A percentile compares a stretch with the other conserved stretches of the same genome.
phyloP scores from a whole-genome alignment of 2,888 invertebrate species.

The Thumatha senex region DNA sequence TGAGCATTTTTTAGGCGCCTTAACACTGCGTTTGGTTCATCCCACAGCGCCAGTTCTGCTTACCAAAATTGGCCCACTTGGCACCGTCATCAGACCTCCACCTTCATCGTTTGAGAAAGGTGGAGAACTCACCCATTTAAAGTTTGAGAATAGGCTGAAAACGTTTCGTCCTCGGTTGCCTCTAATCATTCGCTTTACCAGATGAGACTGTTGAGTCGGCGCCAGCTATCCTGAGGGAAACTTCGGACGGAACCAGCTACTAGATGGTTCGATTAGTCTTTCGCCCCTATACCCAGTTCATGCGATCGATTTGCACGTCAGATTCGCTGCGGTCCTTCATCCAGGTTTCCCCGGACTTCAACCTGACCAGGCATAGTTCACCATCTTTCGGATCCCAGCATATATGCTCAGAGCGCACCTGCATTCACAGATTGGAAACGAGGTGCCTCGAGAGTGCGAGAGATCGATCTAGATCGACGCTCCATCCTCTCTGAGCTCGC shows the following conservation, averaged over 20 bases:
- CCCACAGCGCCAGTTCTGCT: slow-evolving; percentile 92
- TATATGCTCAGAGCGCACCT: slow-evolving; percentile 85
- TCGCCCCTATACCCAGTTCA: slow-evolving; percentile 89
- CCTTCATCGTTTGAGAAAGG: slow-evolving; percentile 83
- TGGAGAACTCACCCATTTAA: slow-evolving; percentile 88
- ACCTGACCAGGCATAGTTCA: slow-evolving; percentile 89
- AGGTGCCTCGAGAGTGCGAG: slow-evolving; percentile 84
- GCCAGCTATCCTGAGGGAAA: slow-evolving; percentile 90
- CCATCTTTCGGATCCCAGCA: slow-evolving; percentile 89
- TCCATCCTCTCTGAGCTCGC: slow-evolving; percentile 71
- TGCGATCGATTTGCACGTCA: slow-evolving; percentile 92
- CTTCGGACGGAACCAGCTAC: slow-evolving; percentile 90
- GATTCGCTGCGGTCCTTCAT: slow-evolving; percentile 89
- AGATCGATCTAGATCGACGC: slow-evolving; percentile 56
- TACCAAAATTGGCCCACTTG: slow-evolving; percentile 90
- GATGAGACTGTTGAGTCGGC: slow-evolving; percentile 80
- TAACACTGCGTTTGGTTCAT: slow-evolving; percentile 89
- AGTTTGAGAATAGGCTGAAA: slow-evolving; percentile 91
- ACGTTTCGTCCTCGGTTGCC: slow-evolving; percentile 87
- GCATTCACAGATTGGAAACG: slow-evolving; percentile 65
- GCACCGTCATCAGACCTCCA: slow-evolving; percentile 81
- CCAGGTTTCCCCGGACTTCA: slow-evolving; percentile 87
- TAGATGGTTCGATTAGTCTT: slow-evolving; percentile 90
- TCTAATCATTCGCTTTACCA: slow-evolving; percentile 91
- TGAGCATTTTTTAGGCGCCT: slow-evolving; percentile 85